Evolutionary conservation across 2,888 invertebrate genomes (phyloP).

Genomic region (Vandiemenella viatica): DNA sequence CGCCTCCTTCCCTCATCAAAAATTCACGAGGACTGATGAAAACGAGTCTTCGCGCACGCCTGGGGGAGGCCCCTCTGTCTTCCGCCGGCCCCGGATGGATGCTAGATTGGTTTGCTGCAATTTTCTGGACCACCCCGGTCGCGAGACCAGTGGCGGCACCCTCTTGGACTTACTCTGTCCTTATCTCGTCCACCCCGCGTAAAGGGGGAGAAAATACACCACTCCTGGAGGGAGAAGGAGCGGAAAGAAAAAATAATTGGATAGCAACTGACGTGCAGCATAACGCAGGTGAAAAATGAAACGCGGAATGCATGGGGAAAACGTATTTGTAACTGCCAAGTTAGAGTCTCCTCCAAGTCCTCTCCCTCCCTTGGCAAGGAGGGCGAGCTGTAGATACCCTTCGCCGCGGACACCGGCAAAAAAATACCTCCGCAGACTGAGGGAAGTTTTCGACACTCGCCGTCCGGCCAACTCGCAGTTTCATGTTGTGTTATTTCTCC

Average conservation of each 20-base stretch:
- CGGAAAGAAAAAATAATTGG: conserved; percentile 16
- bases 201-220: conserved; percentile 1
- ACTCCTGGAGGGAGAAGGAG: conserved; percentile 6
- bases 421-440: conserved; percentile 2
- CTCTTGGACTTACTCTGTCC: not conserved
- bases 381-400: no score
- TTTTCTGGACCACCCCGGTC: conserved; percentile 10
- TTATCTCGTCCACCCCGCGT: not conserved
- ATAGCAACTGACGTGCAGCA: conserved; percentile 16
- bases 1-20: conserved; percentile 17
- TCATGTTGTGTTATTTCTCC: no score
- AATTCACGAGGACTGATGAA: conserved; percentile 19
- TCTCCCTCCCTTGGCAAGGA: not conserved
- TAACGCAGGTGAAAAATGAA: conserved; percentile 19
- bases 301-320: conserved; percentile 17
- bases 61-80: conserved; percentile 5
- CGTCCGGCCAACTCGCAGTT: no score
- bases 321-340: conserved; percentile 19
- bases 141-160: not conserved
- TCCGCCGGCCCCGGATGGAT: conserved; percentile 12
- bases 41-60: conserved; percentile 17
- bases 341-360: conserved; percentile 6
- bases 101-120: conserved; percentile 17
- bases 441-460: not conserved
- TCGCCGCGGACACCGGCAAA: no score